Conservation (phyloP, 2,113 vertebrate species). For the Ancistrus triradiatus region DNA sequence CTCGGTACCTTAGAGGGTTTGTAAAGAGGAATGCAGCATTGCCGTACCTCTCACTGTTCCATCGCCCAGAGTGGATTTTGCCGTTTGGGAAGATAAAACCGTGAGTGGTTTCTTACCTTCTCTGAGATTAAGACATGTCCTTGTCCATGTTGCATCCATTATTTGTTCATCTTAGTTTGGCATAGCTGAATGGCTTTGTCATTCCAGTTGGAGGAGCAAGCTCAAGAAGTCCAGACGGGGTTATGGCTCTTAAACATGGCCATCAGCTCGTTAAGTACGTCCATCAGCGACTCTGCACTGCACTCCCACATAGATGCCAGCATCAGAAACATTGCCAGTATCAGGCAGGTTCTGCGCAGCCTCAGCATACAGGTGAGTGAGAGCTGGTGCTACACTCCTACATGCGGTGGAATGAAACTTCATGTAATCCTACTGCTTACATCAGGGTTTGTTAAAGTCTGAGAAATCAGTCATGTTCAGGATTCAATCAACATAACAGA, state of each 20-base stretch:
- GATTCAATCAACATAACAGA: no score
- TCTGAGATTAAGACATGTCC: background rate
- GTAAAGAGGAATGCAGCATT: conserved; percentile 63
- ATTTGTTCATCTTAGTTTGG: background rate
- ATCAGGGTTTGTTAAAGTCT: no score
- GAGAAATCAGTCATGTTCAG: no score
- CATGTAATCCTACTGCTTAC: no score
- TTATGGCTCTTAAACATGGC: conserved; percentile 66
- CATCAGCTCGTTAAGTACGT: conserved; percentile 53
- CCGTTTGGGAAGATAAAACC: conserved; percentile 68
- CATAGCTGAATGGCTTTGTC: no score
- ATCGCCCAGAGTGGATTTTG: conserved; percentile 64
- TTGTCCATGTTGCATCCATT: background rate
- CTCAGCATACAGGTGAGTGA: conserved; percentile 67
- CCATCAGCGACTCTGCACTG: conserved; percentile 60
- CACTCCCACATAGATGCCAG: conserved; percentile 65
- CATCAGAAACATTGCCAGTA: conserved; percentile 65
- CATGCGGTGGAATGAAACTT: no score
- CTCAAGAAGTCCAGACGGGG: conserved; percentile 69
- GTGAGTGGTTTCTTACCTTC: conserved; percentile 54
- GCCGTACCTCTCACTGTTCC: conserved; percentile 63
- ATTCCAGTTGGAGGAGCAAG: conserved; percentile 59
- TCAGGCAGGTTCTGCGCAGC: conserved; percentile 65
- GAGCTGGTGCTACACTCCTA: background rate
- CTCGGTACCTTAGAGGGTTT: conserved; percentile 56